Evolutionary conservation across 2,797 vertebrate species (phyloP), one percentile per base, ranked within the genome.

Genomic region (Harpagifer antarcticus): DNA sequence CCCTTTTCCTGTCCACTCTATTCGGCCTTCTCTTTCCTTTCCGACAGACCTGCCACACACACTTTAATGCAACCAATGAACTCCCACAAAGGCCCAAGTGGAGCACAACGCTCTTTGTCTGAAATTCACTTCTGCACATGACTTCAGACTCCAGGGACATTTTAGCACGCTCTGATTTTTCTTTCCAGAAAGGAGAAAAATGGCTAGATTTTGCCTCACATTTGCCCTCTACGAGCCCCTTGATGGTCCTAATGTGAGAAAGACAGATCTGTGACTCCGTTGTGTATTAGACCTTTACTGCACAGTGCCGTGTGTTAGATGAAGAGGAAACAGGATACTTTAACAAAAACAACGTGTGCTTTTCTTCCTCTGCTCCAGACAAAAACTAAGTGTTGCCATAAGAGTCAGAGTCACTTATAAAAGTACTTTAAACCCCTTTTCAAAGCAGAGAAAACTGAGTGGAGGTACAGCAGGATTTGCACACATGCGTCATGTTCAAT

Each of bases 121-220:
- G 64, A 90, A 90, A 90, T 88, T 82, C 80, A 82, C 85, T 91
- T 86, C 62, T 79, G 77, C 84, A 86, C 86, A 88, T 84, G 78
- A 86, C 77, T 79, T 55, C 59, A 74, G 79, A 76, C 91, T 86
- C 85, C 62, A 65, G 84, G 87, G 92, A 91, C 67, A 67, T 76
- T 37, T 59, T 33, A 54, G 71, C 82, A 77, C 16, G 54, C 86
- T 86, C 74, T 50, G 78, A 67, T 82, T 83, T 86, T 76, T 79
- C 76, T 72, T 87, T 82, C 79, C 75, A 84, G 68, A 72, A 57
- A 74, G 67, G 47, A 72, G 62, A 81, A 78, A 87, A 83, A 79
- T 20, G 67, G 16, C 79, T 72, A 4, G 11, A 74, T 86, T 37
- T 78, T 80, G 58, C 73, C 60, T 76, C 68, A 72, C 45, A 17